phyloP scores from a whole-genome alignment of 2,888 invertebrate species.

The Chaitophorus viminalis region DNA sequence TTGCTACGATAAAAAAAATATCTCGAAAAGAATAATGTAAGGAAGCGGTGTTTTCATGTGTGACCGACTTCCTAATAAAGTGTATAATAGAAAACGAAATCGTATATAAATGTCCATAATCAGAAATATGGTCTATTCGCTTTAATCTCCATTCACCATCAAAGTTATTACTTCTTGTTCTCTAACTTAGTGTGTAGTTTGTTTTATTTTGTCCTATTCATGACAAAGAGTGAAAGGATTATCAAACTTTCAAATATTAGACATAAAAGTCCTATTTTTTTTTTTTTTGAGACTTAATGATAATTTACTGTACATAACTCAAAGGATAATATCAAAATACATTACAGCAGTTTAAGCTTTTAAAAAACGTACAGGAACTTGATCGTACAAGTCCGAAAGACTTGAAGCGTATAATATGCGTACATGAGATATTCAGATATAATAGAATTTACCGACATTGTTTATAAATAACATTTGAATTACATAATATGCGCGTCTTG shows the following conservation, averaged over 20 bases:
- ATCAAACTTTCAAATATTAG: conserved; percentile 45
- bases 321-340: not conserved
- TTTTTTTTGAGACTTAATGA: not conserved
- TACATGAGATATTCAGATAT: not conserved
- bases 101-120: conserved; percentile 54
- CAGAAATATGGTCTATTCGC: conserved; percentile 25
- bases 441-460: conserved; percentile 9
- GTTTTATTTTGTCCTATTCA: conserved; percentile 38
- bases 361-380: not conserved
- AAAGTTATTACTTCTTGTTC: conserved; percentile 42
- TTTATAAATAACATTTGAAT: not conserved
- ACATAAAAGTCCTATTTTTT: not conserved
- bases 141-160: conserved; percentile 46
- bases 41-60: conserved; percentile 43
- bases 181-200: conserved; percentile 20
- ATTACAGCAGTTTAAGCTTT: not conserved
- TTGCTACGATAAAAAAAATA: conserved; percentile 18
- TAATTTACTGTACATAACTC: not conserved
- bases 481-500: no score
- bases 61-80: conserved; percentile 58
- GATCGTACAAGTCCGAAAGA: not conserved
- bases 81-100: conserved; percentile 48
- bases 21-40: conserved; percentile 21
- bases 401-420: not conserved
- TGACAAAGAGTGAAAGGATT: conserved; percentile 28